These are phyloP conservation scores for Herpetotheres cachinnans DNA, from an alignment of 2,113 vertebrate species.

Conservation along the genomic window DNA sequence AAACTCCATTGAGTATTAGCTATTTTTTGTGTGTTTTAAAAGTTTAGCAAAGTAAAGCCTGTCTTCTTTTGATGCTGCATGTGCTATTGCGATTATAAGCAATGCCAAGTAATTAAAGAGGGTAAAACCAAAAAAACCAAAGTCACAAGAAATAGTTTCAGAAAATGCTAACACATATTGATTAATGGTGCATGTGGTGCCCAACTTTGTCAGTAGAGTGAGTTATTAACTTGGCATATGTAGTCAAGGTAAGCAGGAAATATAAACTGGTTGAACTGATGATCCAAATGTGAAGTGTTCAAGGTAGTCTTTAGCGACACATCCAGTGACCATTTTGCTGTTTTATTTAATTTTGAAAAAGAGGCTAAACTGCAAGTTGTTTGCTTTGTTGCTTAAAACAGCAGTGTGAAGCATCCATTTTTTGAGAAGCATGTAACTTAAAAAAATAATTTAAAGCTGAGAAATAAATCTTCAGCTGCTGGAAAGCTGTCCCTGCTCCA, in stretches of 20 bases:
- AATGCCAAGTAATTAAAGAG: background rate
- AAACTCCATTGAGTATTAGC: background rate
- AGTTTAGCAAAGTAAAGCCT: background rate
- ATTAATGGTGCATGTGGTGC: background rate
- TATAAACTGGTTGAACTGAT: background rate
- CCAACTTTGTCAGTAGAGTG: background rate
- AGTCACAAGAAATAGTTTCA: background rate
- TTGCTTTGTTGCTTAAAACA: background rate
- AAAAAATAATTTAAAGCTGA: background rate
- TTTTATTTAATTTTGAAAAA: background rate
- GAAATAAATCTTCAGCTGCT: background rate
- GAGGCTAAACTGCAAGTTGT: background rate
- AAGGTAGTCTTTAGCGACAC: background rate
- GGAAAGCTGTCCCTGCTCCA: background rate
- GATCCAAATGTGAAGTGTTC: background rate
- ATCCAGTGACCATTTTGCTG: background rate
- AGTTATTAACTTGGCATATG: background rate
- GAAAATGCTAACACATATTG: background rate
- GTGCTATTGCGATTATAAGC: background rate
- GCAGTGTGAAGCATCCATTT: background rate
- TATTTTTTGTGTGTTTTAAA: background rate
- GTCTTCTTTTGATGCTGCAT: background rate
- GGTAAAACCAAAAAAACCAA: background rate
- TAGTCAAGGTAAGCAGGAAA: background rate
- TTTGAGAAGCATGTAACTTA: background rate